These are phyloP conservation scores for Drosophila subquinaria DNA, from an alignment of 2,888 invertebrate genomes.

Conservation along the genomic window DNA sequence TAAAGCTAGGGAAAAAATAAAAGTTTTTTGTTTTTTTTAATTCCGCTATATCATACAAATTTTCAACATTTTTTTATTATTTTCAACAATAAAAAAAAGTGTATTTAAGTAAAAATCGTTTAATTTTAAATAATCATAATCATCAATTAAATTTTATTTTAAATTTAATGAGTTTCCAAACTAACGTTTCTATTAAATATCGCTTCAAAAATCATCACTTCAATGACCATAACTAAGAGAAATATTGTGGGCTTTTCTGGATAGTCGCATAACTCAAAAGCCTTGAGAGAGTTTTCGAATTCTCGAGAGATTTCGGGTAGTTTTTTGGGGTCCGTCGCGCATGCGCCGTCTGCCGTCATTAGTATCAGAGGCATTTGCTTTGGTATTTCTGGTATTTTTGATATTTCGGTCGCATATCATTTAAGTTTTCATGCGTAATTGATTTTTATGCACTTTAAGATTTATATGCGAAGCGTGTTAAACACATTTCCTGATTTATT, in stretches of 20 bases:
- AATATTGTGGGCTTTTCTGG: background rate
- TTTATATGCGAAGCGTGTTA: conserved; percentile 67
- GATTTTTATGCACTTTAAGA: conserved; percentile 71
- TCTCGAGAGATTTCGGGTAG: background rate
- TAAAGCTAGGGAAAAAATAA: too few species aligned
- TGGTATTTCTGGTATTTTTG: conserved; percentile 26
- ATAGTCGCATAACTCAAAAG: conserved; percentile 37
- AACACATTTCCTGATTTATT: conserved; percentile 61
- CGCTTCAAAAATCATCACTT: background rate
- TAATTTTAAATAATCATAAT: too few species aligned
- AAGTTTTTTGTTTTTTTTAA: too few species aligned
- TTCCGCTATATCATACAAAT: too few species aligned
- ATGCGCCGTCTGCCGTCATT: conserved; percentile 30
- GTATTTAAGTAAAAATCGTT: too few species aligned
- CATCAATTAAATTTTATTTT: too few species aligned
- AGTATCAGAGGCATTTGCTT: conserved; percentile 16
- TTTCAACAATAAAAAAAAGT: too few species aligned
- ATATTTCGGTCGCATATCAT: conserved; percentile 32
- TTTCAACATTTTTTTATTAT: too few species aligned
- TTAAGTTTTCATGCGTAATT: conserved; percentile 78
- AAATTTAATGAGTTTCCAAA: too few species aligned
- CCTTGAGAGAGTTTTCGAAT: conserved; percentile 25
- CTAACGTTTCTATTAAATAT: background rate
- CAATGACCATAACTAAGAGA: background rate
- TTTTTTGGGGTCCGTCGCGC: conserved; percentile 34